Evolutionary conservation across 1,140 invertebrate genomes (phyloP).

Genomic region (Caenorhabditis latens): DNA sequence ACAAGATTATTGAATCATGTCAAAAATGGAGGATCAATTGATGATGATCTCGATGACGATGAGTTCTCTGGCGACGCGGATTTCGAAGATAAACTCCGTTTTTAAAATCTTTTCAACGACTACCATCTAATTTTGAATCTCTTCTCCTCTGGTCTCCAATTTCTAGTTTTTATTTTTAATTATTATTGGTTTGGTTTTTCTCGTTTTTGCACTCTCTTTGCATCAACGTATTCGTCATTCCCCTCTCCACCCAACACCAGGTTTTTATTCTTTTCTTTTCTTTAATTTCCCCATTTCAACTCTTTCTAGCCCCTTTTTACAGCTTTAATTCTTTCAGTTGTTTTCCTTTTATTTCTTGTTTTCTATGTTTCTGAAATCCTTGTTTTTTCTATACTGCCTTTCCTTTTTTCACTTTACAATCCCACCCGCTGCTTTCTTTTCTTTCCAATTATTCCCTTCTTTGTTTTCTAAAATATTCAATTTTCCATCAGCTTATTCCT

Average conservation of each 20-base stretch:
- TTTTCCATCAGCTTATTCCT: constrained; percentile 10
- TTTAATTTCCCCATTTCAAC: neutral
- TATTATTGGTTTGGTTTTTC: neutral
- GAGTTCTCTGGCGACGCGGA: constrained; percentile 3
- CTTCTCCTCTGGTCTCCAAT: constrained; percentile 42
- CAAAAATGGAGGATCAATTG: constrained; percentile 12
- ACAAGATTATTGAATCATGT: constrained; percentile 34
- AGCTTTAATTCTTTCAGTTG: constrained; percentile 26
- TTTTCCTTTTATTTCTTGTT: constrained; percentile 37
- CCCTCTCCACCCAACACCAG: neutral
- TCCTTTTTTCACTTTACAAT: constrained; percentile 30
- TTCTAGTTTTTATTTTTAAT: neutral
- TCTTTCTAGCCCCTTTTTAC: neutral
- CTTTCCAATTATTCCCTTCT: neutral
- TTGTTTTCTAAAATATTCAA: constrained; percentile 23
- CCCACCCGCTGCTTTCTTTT: constrained; percentile 49
- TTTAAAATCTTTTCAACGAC: neutral
- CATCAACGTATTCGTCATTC: neutral
- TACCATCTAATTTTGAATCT: neutral
- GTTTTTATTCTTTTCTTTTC: neutral
- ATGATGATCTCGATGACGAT: constrained; percentile 18
- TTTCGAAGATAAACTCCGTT: constrained; percentile 1
- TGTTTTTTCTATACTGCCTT: constrained; percentile 33
- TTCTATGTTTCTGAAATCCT: constrained; percentile 23
- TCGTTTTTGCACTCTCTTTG: neutral